Evolutionary conservation across 2,797 vertebrate species (phyloP).

Genomic region (Bradypodion ventrale): DNA sequence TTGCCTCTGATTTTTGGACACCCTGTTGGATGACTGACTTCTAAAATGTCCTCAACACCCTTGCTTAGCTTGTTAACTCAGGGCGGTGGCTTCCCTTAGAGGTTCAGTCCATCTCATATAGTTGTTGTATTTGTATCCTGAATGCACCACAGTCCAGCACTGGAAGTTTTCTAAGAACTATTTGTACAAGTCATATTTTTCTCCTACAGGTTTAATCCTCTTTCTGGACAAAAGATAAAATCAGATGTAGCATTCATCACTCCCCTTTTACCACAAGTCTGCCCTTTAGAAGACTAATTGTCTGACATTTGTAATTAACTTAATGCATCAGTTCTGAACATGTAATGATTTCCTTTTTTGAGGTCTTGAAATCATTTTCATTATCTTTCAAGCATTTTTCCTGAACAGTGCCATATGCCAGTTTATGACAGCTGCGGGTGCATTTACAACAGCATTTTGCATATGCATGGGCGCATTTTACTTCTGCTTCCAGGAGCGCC

Average conservation of each 20-base stretch:
- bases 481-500: no score
- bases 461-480: no score
- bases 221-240: not conserved
- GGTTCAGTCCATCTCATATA: no score
- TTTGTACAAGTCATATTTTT: not conserved
- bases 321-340: not conserved
- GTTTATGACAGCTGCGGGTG: no score
- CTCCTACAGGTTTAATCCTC: not conserved
- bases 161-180: not conserved
- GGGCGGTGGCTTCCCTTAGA: no score
- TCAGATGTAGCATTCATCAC: not conserved
- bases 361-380: conserved; percentile 24
- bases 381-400: conserved; percentile 7
- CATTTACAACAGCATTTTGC: no score
- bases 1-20: no score
- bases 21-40: no score
- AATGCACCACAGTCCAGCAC: not conserved
- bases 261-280: not conserved
- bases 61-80: no score
- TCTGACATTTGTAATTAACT: conserved; percentile 23
- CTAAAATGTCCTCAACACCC: no score
- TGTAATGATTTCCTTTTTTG: not conserved
- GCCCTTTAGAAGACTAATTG: not conserved
- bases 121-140: not conserved
- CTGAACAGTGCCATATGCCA: conserved; percentile 12